Evolutionary conservation across 1,140 invertebrate genomes (phyloP), one percentile per base, ranked within the genome.

Genomic region (Halesus radiatus): DNA sequence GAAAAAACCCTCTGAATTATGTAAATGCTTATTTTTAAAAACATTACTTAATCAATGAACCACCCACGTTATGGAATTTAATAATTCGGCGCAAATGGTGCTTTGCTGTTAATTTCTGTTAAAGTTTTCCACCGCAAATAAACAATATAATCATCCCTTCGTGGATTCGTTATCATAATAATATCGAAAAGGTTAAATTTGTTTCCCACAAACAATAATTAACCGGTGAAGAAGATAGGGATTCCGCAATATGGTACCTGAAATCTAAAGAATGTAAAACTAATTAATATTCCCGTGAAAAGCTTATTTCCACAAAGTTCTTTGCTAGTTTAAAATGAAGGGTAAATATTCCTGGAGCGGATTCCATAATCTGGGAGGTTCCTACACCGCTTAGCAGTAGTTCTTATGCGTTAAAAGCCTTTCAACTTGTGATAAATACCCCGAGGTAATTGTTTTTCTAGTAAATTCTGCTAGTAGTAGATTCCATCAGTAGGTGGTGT

Each of bases 381-480:
- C 32, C 18, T 10, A 16, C 23, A 7, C 7, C n/a, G 37, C 68
- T 72, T 60, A 15, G 58, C 54, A 6, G 72, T 26, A 58, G 53
- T 58, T 56, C 53, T 23, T 18, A 23, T 50, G 70, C 56, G 78
- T 64, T 83, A 81, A 83, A 80, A 83, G 82, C 82, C 82, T 83
- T 76, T 80, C 81, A 79, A 58, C 13, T 53, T 15, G 82, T 79
- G 79, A 80, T 83, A 79, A 83, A 83, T 77, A 80, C 75, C 77
- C 79, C 26, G 60, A 76, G 64, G 78, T 83, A 83, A 83, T 83
- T 83, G 79, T 83, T 83, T 83, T 79, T 75, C 76, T 64, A 53
- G 45, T 20, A 54, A 52, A 29, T 76, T 23, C 74, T 52, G 7
- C 3, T 15, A 16, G 16, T 50, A 32, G 26, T 26, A 68, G 76